Base-by-base conservation (phyloP, 1,140 invertebrate species). In the Drosophila lacteicornis region DNA sequence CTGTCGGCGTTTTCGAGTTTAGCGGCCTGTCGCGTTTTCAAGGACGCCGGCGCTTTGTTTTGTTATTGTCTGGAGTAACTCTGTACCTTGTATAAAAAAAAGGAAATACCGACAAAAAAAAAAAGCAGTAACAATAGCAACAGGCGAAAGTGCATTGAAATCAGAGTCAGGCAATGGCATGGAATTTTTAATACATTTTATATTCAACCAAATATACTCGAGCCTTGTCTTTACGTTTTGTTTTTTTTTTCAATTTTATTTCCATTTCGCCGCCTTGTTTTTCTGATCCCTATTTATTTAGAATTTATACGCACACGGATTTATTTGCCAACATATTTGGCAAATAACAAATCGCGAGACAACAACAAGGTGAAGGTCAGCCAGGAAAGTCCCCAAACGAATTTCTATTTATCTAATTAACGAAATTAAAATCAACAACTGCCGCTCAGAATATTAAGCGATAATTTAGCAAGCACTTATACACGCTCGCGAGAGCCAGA, bases 401-500 rank as follows among this genome's bases (percentile, higher is more conserved):
- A 82, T 66, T 79, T 84, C 82, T 84, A 74, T 84, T 84, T 84
- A 80, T 80, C 60, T 84, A 84, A 84, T 84, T 84, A 84, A 84
- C 81, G 61, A 82, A 79, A 79, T 86, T 79, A 85, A 85, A 85
- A 71, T 66, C 57, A 65, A 77, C 82, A 84, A 85, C 70, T 75
- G 74, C 68, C 74, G 49, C 56, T 63, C 60, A 45, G 68, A 78
- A 85, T 81, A 85, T 70, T 75, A 85, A 85, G 82, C 78, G 61
- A 81, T 85, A 75, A 79, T 82, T 85, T 65, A 19, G 75, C 82
- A 85, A 77, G 65, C 59, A 81, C 62, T 68, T 61, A 59, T 36
- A 46, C 27, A 63, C 27, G 59, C 55, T 58, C 46, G 67, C 38
- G 25, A 51, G 6, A 50, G 30, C 40, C 62, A 45, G 25, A 19